Base-by-base conservation (phyloP, 2,888 invertebrate species). In the Agelastica alni region DNA sequence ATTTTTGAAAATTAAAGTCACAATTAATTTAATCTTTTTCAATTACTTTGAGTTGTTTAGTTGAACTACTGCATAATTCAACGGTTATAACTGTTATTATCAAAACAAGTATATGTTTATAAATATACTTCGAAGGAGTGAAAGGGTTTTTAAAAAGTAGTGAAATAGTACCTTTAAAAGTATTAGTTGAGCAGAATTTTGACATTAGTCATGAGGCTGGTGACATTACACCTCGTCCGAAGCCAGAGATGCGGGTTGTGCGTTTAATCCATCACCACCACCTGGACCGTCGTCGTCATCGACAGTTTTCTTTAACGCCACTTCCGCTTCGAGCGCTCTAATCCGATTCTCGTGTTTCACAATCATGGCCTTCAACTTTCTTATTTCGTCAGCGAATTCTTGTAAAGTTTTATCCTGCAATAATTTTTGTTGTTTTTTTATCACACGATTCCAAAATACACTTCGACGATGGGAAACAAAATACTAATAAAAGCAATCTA, bases 341-440 rank as follows among this genome's bases (percentile, higher is more conserved):
- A 48, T 28, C 18, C 48, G 39, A 30, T 48, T 48, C 16, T 47
- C 95, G 72, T 95, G 95, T 72, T 94, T 94, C 17, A 95, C 91
- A 65, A 95, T 92, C 76, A 95, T 91, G n/a, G 93, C 90, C 73
- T 95, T 95, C 62, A 95, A 78, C 75, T 93, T 93, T 53, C 93
- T 85, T 66, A 95, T 93, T 77, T 94, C 94, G 72, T 94, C 93
- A 31, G 88, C 85, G 65, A 93, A 84, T 72, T 93, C 93, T 66
- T 91, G 91, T 12, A 93, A 79, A 62, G 89, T 85, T 64, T 88
- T 88, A 62, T 88, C 87, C 88, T 68, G 76, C 14, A 32, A 62
- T n/a, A n/a, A n/a, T n/a, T n/a, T n/a, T n/a, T n/a, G n/a, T n/a
- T n/a, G n/a, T n/a, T n/a, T n/a, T n/a, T n/a, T n/a, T n/a, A n/a